Evolutionary conservation across 1,140 invertebrate species (phyloP).

Genomic region (Palaemon carinicauda): DNA sequence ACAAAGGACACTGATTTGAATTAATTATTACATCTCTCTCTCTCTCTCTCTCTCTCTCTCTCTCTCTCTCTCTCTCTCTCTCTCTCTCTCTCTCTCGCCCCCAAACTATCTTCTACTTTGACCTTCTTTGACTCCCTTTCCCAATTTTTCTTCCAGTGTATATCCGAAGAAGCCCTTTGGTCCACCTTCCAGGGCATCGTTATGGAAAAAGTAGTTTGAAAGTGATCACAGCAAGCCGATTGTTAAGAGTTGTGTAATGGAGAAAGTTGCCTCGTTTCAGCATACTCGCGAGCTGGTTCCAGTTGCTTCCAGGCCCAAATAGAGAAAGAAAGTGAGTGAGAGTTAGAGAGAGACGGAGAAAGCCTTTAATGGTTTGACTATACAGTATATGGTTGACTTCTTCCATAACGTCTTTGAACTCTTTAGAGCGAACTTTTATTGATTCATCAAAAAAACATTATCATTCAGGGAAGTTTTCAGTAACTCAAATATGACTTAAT

Average conservation of each 20-base stretch:
- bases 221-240: constrained; percentile 27
- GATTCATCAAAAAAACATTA: too few relatives aligned
- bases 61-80: too few relatives aligned
- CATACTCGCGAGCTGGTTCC: not conserved
- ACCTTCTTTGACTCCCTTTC: not conserved
- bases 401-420: too few relatives aligned
- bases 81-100: not conserved
- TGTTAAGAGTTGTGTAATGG: constrained; percentile 45
- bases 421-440: too few relatives aligned
- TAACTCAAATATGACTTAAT: too few relatives aligned
- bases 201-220: constrained; percentile 36
- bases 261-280: constrained; percentile 4
- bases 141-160: not conserved
- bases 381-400: too few relatives aligned
- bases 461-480: too few relatives aligned
- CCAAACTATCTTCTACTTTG: too few relatives aligned
- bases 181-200: not conserved
- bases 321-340: too few relatives aligned
- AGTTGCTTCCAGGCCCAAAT: not conserved
- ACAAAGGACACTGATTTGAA: not conserved
- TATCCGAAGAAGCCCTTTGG: not conserved
- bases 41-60: not conserved
- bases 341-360: not conserved
- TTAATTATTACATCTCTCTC: not conserved
- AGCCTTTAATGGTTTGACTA: too few relatives aligned